Percentiles rank a stretch among this genome's conserved stretches.
Evolutionary conservation across 2,113 vertebrate species (phyloP).

Genomic region (Barnardius zonarius): DNA sequence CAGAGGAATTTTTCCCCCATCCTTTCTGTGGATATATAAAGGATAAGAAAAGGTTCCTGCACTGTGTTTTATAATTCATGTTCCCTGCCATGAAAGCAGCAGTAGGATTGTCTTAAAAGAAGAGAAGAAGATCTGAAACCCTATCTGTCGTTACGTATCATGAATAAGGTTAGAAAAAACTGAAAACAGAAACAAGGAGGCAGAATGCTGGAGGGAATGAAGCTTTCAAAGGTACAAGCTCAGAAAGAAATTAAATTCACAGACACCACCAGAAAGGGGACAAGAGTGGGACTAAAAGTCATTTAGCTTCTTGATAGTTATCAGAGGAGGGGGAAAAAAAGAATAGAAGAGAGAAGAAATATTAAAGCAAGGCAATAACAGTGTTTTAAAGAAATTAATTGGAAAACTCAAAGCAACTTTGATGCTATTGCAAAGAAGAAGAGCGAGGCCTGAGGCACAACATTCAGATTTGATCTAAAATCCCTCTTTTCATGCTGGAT

Average conservation of each 20-base stretch:
- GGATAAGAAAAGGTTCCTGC: not conserved
- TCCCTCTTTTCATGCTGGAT: not conserved
- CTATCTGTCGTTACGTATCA: not conserved
- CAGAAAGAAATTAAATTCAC: not conserved
- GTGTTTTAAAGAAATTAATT: not conserved
- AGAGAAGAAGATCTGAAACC: not conserved
- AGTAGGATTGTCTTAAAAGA: not conserved
- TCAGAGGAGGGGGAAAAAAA: not conserved
- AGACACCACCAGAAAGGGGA: not conserved
- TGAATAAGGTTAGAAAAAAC: not conserved
- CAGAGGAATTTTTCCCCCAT: not conserved
- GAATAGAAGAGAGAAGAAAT: not conserved
- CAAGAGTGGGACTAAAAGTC: not conserved
- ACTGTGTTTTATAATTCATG: not conserved
- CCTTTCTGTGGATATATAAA: not conserved
- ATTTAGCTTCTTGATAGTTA: not conserved
- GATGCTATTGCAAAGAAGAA: not conserved
- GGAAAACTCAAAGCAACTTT: not conserved
- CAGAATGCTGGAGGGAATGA: not conserved
- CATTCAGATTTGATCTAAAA: not conserved
- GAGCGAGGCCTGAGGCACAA: not conserved
- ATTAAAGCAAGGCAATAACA: not conserved
- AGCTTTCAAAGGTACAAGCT: not conserved
- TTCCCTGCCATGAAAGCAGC: not conserved
- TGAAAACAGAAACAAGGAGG: not conserved